Conservation (phyloP, 2,888 invertebrate species). For the Nyleta sp. region DNA sequence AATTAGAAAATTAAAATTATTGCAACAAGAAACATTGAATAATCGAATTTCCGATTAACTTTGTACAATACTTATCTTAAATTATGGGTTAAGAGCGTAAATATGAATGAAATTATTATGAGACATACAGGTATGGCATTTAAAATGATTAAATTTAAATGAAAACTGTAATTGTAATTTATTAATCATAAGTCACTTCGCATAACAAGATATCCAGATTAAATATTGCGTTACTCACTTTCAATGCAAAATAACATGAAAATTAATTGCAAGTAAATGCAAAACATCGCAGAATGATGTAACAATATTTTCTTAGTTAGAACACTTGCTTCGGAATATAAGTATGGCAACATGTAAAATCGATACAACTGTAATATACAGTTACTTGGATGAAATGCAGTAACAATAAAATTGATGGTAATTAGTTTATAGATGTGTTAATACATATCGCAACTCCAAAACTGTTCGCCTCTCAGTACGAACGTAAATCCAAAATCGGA, state of each 20-base stretch:
- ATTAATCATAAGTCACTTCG: slow-evolving; percentile 11
- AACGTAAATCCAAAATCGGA: too few species aligned
- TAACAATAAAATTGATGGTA: too few species aligned
- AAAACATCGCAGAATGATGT: slow-evolving; percentile 13
- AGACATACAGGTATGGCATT: slow-evolving; percentile 1
- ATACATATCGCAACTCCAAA: too few species aligned
- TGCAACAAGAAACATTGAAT: too few species aligned
- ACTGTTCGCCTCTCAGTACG: too few species aligned
- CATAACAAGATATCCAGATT: slow-evolving; percentile 6
- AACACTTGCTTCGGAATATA: too few species aligned
- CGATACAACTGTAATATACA: too few species aligned
- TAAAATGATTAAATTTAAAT: slow-evolving; percentile 15
- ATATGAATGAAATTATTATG: background rate
- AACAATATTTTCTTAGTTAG: too few species aligned
- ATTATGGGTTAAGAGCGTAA: background rate
- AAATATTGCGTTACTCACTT: slow-evolving; percentile 6
- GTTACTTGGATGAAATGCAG: too few species aligned
- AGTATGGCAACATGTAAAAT: too few species aligned
- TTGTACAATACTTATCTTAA: background rate
- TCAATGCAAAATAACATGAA: slow-evolving; percentile 11
- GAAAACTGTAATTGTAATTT: slow-evolving; percentile 28
- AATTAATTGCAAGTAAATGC: slow-evolving; percentile 12
- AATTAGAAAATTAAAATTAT: too few species aligned
- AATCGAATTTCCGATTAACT: background rate
- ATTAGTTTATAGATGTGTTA: too few species aligned